A percentile compares a stretch with the other conserved stretches of the same genome.
Evolutionary conservation across 2,113 vertebrate genomes (phyloP).

Genomic region (Centropus unirufus): DNA sequence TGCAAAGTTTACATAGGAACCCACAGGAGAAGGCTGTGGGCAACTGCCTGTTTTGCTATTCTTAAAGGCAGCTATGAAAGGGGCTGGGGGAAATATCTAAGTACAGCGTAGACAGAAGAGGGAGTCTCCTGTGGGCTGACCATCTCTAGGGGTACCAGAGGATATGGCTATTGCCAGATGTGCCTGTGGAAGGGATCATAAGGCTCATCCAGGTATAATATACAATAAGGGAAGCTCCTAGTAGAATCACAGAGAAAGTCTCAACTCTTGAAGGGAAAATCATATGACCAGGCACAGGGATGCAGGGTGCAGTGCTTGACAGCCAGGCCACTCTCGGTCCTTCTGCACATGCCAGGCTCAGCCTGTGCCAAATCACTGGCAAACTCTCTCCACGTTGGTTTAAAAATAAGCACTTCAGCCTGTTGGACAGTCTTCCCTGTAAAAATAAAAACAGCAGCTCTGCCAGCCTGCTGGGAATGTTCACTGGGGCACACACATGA

Average conservation of each 20-base stretch:
- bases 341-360: background rate
- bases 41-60: background rate
- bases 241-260: background rate
- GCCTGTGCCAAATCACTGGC: background rate
- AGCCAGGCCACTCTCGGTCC: background rate
- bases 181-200: background rate
- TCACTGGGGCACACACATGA: accelerated
- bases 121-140: background rate
- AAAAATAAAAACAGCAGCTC: background rate
- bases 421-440: background rate
- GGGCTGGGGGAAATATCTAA: background rate
- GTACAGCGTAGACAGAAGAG: background rate
- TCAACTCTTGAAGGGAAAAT: background rate
- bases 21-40: background rate
- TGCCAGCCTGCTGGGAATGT: background rate
- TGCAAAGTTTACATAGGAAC: conserved; percentile 4
- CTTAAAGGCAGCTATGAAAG: background rate
- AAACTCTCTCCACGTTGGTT: background rate
- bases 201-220: accelerated
- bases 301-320: background rate
- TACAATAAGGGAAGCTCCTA: accelerated
- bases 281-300: accelerated
- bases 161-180: background rate
- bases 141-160: background rate
- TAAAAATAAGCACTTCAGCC: conserved; percentile 12